Evolutionary conservation across 2,888 invertebrate species (phyloP).

Genomic region (Lasiommata megera): DNA sequence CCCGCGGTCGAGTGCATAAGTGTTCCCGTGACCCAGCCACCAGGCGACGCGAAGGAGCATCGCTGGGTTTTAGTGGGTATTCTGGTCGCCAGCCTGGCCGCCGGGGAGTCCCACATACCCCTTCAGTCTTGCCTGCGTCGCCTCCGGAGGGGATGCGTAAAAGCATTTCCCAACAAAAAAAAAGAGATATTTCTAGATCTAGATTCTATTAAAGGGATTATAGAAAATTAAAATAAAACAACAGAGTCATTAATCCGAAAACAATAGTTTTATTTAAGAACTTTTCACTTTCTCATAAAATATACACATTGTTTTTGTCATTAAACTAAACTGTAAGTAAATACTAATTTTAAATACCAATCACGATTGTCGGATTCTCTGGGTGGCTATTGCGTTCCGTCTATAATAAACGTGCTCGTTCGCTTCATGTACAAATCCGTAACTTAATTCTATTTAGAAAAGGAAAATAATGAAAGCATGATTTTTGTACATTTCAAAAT

Average conservation of each 20-base stretch:
- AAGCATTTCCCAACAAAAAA: too few relatives aligned
- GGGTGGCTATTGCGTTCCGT: constrained; percentile 53
- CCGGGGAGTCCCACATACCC: too few relatives aligned
- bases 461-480: constrained; percentile 73
- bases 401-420: constrained; percentile 44
- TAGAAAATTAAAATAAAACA: constrained; percentile 67
- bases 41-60: too few relatives aligned
- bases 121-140: too few relatives aligned
- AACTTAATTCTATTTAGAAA: constrained; percentile 77
- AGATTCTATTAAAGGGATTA: too few relatives aligned
- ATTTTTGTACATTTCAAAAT: constrained; percentile 78
- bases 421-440: constrained; percentile 69
- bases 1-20: too few relatives aligned
- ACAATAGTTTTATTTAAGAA: constrained; percentile 82
- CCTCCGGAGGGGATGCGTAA: too few relatives aligned
- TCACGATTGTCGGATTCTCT: constrained; percentile 58
- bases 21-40: too few relatives aligned
- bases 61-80: too few relatives aligned
- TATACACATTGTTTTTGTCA: constrained; percentile 82
- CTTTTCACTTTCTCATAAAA: constrained; percentile 81
- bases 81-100: too few relatives aligned
- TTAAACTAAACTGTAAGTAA: constrained; percentile 82
- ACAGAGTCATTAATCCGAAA: constrained; percentile 77
- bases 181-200: too few relatives aligned
- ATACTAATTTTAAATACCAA: constrained; percentile 82